Base-by-base conservation (phyloP, 23 tunicate species). In the Phallusia fumigata region DNA sequence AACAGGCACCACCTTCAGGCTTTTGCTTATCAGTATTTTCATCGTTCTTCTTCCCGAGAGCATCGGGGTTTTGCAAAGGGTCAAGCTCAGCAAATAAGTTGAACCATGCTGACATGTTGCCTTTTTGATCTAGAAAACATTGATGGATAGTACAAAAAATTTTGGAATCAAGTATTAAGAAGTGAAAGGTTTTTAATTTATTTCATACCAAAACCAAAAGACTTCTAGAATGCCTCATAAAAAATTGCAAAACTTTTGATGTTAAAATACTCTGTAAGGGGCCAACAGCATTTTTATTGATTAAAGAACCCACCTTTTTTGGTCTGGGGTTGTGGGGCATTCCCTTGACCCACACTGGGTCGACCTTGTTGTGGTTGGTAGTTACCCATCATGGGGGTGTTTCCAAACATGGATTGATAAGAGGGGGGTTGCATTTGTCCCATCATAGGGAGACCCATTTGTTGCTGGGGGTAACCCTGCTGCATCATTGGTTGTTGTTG, bases 21-120 rank as follows among this genome's bases (percentile, higher is more conserved):
- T 58, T 58, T 58, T 58, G 28, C 28, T 58, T 58, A 16, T 58
- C 28, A 24, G 2, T 24, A 21, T 11, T 58, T 24, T 58, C 87
- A 58, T 87, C 86, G 22, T 50, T 76, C 40, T 88, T 88, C 79
- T 88, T 88, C 47, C 89, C 94, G 32, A 94, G 94, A 53, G 90
- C 83, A 80, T 94, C 98, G 0, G 98, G 98, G 75, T 94, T 94
- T 73, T 94, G 98, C 5, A 94, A 88, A 53, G 98, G 98, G 53
- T 94, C 98, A 31, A 94, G 88, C 88, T 94, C 98, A 19, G 98
- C 94, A 83, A 94, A 94, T 40, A 94, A 50, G 79, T 94, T 87
- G 81, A 80, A 94, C 98, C 98, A 94, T 0, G 88, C 93, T 30
- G 93, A 45, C 79, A 76, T 94, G 80, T 82, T 76, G 0, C 83